A percentile compares a stretch with the other conserved stretches of the same genome.
Conservation (phyloP, 2,113 vertebrate species). For the Murina feae region DNA sequence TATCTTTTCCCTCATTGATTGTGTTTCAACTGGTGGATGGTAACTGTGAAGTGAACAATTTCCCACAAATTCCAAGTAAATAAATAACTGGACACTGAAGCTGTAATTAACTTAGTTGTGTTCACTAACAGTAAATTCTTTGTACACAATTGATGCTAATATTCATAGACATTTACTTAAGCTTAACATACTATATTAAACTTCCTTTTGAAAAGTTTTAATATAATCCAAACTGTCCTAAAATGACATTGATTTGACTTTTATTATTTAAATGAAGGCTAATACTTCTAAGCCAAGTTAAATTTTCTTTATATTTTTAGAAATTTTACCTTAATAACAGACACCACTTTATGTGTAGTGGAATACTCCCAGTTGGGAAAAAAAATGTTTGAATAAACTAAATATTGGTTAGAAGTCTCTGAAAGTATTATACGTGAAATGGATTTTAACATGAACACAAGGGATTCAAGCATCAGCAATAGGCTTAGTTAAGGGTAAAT, state of each 20-base stretch:
- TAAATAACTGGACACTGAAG: not conserved
- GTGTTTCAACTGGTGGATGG: not conserved
- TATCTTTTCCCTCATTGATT: not conserved
- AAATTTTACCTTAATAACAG: not conserved
- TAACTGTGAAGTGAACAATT: not conserved
- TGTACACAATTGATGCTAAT: not conserved
- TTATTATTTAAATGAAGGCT: not conserved
- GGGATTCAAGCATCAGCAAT: not conserved
- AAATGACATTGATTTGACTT: not conserved
- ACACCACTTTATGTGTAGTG: not conserved
- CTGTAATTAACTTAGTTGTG: not conserved
- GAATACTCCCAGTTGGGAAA: not conserved
- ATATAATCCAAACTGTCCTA: not conserved
- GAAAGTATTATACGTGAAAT: not conserved
- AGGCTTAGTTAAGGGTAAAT: not conserved
- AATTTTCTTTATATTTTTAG: not conserved
- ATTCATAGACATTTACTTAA: not conserved
- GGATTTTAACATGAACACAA: not conserved
- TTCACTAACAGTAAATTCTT: not conserved
- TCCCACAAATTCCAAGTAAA: not conserved
- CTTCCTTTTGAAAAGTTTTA: not conserved
- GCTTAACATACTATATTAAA: not conserved
- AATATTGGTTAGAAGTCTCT: not conserved
- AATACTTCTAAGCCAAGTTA: not conserved
- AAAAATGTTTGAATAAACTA: not conserved